Evolutionary conservation across 2,888 invertebrate species (phyloP).

Genomic region (Drosophila leonis): DNA sequence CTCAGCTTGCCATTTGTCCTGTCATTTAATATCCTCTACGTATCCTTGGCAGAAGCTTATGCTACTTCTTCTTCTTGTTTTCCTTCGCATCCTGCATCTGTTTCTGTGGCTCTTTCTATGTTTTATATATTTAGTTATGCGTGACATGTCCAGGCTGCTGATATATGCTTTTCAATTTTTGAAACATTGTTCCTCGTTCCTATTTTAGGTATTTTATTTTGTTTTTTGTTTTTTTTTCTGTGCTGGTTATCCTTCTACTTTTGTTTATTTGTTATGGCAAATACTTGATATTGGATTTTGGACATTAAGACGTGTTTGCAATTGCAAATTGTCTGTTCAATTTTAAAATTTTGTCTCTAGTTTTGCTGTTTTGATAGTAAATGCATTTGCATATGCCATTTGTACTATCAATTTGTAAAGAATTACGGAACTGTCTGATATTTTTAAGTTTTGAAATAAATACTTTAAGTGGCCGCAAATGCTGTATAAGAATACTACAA

Average conservation of each 20-base stretch:
- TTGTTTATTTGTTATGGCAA: slow-evolving; percentile 51
- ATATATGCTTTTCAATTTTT: slow-evolving; percentile 73
- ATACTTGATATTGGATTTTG: slow-evolving; percentile 31
- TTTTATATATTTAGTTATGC: slow-evolving; percentile 61
- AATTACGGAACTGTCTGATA: background rate
- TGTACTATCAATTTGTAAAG: background rate
- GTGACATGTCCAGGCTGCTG: slow-evolving; percentile 69
- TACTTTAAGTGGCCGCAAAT: too few species aligned
- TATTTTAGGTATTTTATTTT: slow-evolving; percentile 6
- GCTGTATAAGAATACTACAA: too few species aligned
- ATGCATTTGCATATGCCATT: slow-evolving; percentile 40
- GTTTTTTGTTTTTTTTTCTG: background rate
- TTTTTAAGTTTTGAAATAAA: background rate
- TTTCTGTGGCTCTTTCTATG: slow-evolving; percentile 7
- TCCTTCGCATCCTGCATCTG: slow-evolving; percentile 10
- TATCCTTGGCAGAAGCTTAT: slow-evolving; percentile 68
- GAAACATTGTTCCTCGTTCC: slow-evolving; percentile 42
- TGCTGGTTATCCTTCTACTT: slow-evolving; percentile 12
- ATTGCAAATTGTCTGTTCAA: slow-evolving; percentile 35
- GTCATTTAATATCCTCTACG: slow-evolving; percentile 72
- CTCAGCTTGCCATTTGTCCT: slow-evolving; percentile 65
- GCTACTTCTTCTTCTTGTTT: slow-evolving; percentile 26
- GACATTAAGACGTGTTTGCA: slow-evolving; percentile 53
- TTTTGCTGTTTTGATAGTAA: slow-evolving; percentile 18
- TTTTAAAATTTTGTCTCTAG: background rate